These are phyloP conservation scores for Microtus richardsoni DNA, from an alignment of 2,113 vertebrate species.

Conservation along the genomic window DNA sequence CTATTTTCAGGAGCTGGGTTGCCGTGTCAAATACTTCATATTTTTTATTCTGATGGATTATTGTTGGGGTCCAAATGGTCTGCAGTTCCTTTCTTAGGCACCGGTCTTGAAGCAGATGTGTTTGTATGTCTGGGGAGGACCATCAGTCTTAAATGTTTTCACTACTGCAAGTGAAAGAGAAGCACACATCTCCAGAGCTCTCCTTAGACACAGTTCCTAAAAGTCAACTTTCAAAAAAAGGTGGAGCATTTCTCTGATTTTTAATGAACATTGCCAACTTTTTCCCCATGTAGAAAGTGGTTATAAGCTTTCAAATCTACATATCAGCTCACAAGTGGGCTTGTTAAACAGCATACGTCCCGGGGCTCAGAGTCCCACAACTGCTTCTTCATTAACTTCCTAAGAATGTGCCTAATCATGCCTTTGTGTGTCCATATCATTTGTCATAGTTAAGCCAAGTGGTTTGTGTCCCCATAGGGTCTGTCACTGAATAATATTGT, in stretches of 20 bases:
- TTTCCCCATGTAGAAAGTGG: neutral
- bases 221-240: neutral
- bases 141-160: neutral
- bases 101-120: neutral
- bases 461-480: neutral
- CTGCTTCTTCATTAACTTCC: neutral
- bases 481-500: neutral
- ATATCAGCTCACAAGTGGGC: neutral
- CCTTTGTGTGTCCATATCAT: neutral
- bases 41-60: conserved; percentile 18
- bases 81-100: neutral
- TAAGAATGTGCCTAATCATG: neutral
- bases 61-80: neutral
- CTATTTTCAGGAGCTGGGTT: neutral
- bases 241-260: neutral
- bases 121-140: neutral
- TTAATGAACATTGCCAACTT: neutral
- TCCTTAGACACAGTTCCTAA: neutral
- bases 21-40: neutral
- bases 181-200: neutral
- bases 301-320: neutral
- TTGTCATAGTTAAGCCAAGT: neutral
- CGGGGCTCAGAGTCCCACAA: neutral
- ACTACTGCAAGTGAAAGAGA: neutral
- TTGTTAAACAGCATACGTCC: neutral